Conservation (phyloP, 2,888 invertebrate genomes). For the Augiades crinisus region DNA sequence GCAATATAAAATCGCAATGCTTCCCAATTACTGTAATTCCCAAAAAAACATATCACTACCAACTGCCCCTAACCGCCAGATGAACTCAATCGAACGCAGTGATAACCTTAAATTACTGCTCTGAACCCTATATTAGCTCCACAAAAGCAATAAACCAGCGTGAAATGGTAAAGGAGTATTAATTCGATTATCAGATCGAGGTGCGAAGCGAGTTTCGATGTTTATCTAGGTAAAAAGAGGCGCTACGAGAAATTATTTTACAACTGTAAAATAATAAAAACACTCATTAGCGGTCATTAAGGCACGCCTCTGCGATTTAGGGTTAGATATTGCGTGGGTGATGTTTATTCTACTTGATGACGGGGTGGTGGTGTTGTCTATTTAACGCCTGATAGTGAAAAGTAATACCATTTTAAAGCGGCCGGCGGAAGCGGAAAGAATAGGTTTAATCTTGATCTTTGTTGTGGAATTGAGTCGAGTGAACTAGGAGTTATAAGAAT, state of each 20-base stretch:
- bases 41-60: slow-evolving; percentile 24
- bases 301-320: slow-evolving; percentile 69
- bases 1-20: too few relatives aligned
- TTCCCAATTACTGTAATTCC: slow-evolving; percentile 24
- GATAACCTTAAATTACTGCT: slow-evolving; percentile 75
- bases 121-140: slow-evolving; percentile 68
- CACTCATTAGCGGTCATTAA: slow-evolving; percentile 79
- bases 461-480: neutral
- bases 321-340: slow-evolving; percentile 66
- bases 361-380: slow-evolving; percentile 50
- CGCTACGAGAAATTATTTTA: slow-evolving; percentile 79
- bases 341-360: slow-evolving; percentile 68
- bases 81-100: slow-evolving; percentile 70
- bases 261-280: slow-evolving; percentile 79
- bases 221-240: slow-evolving; percentile 81
- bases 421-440: slow-evolving; percentile 20
- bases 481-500: neutral
- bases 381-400: slow-evolving; percentile 44
- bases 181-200: slow-evolving; percentile 81
- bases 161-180: slow-evolving; percentile 78
- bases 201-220: slow-evolving; percentile 80
- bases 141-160: slow-evolving; percentile 77
- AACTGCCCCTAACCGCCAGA: slow-evolving; percentile 52
- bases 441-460: slow-evolving; percentile 12
- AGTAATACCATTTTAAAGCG: slow-evolving; percentile 21